Base-by-base conservation (phyloP, 2,888 invertebrate species). In the Elysia crispata region DNA sequence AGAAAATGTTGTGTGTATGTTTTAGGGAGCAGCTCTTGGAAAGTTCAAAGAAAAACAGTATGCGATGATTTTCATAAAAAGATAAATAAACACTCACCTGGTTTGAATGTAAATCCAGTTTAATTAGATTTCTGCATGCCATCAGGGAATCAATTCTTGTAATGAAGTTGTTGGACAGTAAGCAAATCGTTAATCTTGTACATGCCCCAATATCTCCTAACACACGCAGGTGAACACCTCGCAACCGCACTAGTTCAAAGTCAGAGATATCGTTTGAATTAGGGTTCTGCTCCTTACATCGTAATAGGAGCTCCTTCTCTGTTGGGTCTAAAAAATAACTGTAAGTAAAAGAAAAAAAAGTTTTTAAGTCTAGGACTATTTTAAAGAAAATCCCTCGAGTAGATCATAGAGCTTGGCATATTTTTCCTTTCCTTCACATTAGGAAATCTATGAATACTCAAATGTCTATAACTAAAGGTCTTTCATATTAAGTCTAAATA, bases 121-220 rank as follows among this genome's bases (percentile, higher is more conserved):
- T 91, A 23, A 91, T 81, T 11, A 92, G 86, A 25, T 91, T 86
- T 69, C 84, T 81, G 84, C 92, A 92, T 23, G 85, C 76, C 23
- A 83, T 84, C 20, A 92, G 83, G 8, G 86, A 87, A 81, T 91
- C 89, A 66, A 92, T 87, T 62, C 86, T 89, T 11, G 87, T 87
- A 30, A 92, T 82, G 82, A 89, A 91, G 81, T 92, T 92, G 83
- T 91, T 89, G 76, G 85, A 84, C 28, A 92, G 83, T 23, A 88
- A 86, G 79, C 90, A 90, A 28, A 92, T 89, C 30, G 84, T 80
- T 23, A 92, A 81, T 69, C 87, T 89, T 0, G 84, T 82, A 81
- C 91, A 91, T 60, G 86, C 82, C 5, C 86, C 85, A 23, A 92
- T 87, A 66, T 90, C 90, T 49, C 91, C 91, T 18, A 91, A 76